Evolutionary conservation across 2,113 vertebrate species (phyloP), one percentile per base, ranked within the genome.

Genomic region (Stegostoma tigrinum): DNA sequence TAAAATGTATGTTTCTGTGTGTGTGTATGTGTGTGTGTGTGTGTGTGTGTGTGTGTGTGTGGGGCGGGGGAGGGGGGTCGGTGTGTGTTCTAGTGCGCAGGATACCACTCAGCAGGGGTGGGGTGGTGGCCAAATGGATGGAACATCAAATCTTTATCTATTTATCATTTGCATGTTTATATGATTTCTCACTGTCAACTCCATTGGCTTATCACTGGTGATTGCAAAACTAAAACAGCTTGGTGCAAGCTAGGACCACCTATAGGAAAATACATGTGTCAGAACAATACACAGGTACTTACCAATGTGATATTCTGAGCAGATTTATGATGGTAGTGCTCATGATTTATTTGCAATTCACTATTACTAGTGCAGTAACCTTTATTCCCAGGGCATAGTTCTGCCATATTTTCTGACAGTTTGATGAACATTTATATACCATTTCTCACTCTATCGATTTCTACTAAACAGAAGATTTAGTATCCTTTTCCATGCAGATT

Each of bases 401-500:
- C 89, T 93, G 89, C 89, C 61, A 93, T 93, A 38, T 67, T 66
- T 67, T 66, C 89, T 93, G 89, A 93, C 89, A 67, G 89, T 93
- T 93, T 93, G 89, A 93, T 93, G 89, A 93, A 93, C 89, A 93
- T 93, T 93, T 93, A 93, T 93, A 93, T 93, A 93, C 89, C 61
- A 93, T 93, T 93, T 93, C 89, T 30, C 66, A n/a, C 61, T 93
- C 61, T 93, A 93, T 93, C 66, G 61, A 93, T 93, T 93, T 66
- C 61, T 61, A 93, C 89, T 93, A 66, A 93, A 93, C 61, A 67
- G 89, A 93, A 93, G 89, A 93, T 66, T 93, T 93, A 93, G 38
- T 93, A 93, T 93, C 89, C 61, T 93, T 93, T 66, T 42, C n/a
- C 61, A 93, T 93, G 55, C 66, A 93, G 89, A 93, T 91, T 90